Evolutionary conservation across 1,140 invertebrate species (phyloP).

Genomic region (Hesperophylax magnus): DNA sequence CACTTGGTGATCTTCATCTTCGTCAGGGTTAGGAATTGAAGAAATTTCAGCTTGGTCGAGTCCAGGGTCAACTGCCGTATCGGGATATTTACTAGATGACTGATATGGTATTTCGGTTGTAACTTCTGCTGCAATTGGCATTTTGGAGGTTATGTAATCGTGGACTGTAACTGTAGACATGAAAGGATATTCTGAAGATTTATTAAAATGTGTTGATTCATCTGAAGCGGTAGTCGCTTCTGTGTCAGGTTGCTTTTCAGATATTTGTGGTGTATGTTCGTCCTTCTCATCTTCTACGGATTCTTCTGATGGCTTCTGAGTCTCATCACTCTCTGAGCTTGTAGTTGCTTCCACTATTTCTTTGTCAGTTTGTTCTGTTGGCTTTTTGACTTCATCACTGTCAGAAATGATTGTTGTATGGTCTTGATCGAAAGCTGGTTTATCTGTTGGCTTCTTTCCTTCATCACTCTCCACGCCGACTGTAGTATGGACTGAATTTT

Average conservation of each 20-base stretch:
- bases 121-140: background rate
- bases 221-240: constrained; percentile 4
- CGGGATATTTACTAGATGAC: constrained; percentile 49
- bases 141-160: constrained; percentile 34
- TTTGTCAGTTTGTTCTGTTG: constrained; percentile 25
- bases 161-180: constrained; percentile 10
- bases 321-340: constrained; percentile 1
- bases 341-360: background rate
- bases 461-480: background rate
- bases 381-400: constrained; percentile 29
- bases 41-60: constrained; percentile 59
- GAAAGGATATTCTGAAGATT: constrained; percentile 11
- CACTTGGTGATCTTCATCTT: constrained; percentile 61
- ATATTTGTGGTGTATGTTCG: constrained; percentile 44
- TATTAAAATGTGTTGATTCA: background rate
- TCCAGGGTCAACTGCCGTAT: constrained; percentile 51
- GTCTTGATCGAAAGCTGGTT: background rate
- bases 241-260: constrained; percentile 50
- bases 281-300: background rate
- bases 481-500: constrained; percentile 3
- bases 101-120: constrained; percentile 46
- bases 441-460: background rate
- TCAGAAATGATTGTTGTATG: constrained; percentile 53
- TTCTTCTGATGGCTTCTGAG: constrained; percentile 15
- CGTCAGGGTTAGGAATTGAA: constrained; percentile 60